Percentiles rank a stretch among this genome's conserved stretches.
These are phyloP conservation scores for Cephus rjabovi DNA, from an alignment of 2,888 invertebrate species.

Conservation along the genomic window DNA sequence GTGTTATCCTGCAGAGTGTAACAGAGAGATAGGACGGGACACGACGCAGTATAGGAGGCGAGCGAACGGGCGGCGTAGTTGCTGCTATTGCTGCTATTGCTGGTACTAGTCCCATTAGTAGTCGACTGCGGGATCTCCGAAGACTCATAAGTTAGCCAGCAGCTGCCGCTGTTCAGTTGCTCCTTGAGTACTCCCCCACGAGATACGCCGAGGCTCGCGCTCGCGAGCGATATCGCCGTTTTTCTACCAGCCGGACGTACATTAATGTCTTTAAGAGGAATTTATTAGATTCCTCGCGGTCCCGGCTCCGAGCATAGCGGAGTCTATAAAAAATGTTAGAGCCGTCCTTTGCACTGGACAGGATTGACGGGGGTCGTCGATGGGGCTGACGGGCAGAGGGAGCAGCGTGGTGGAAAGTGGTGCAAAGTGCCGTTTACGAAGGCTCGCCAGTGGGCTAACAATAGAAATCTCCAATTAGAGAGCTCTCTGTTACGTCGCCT, in stretches of 20 bases:
- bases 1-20: conserved; percentile 7
- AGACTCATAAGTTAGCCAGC: conserved; percentile 47
- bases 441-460: conserved; percentile 30
- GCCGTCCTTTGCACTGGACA: background rate
- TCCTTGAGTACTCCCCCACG: conserved; percentile 40
- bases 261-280: conserved; percentile 17
- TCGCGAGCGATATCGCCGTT: conserved; percentile 1
- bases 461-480: conserved; percentile 41
- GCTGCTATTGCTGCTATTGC: conserved; percentile 21
- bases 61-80: conserved; percentile 10
- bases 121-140: conserved; percentile 41
- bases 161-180: conserved; percentile 48
- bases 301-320: background rate
- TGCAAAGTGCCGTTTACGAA: background rate
- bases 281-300: conserved; percentile 17
- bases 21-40: background rate
- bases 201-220: conserved; percentile 25
- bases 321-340: background rate
- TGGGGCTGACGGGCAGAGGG: background rate
- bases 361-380: background rate
- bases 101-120: conserved; percentile 50
- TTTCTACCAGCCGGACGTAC: conserved; percentile 10
- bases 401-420: background rate
- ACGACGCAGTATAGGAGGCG: background rate
- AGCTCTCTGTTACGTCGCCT: conserved; percentile 35